Percentiles rank a stretch among this genome's conserved stretches.
Evolutionary conservation across 2,797 vertebrate species (phyloP).

Genomic region (Protonibea diacanthus): DNA sequence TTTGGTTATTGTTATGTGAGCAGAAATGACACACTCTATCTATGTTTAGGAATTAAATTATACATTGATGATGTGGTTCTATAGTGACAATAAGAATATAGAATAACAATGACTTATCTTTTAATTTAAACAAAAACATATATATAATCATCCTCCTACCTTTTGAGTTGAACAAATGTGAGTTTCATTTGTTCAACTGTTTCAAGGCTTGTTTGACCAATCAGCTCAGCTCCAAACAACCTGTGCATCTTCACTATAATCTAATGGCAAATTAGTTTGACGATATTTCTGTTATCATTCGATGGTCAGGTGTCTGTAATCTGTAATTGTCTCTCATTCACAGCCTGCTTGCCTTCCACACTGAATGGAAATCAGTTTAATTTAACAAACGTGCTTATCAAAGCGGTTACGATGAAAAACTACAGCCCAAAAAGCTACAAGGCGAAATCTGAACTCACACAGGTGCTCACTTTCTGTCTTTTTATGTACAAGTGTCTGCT

Average conservation of each 20-base stretch:
- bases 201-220: not conserved
- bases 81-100: not conserved
- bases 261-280: constrained; percentile 12
- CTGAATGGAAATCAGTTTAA: not conserved
- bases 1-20: no score
- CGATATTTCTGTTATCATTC: constrained; percentile 17
- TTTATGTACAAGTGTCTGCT: constrained; percentile 30
- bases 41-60: no score
- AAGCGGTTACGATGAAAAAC: constrained; percentile 24
- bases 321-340: not conserved
- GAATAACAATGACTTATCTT: not conserved
- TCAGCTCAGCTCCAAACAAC: constrained; percentile 7
- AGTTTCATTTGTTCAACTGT: not conserved
- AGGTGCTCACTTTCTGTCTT: constrained; percentile 47
- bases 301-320: constrained; percentile 11
- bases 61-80: no score
- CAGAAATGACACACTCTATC: no score
- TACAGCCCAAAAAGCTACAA: not conserved
- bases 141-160: not conserved
- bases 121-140: not conserved
- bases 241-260: not conserved
- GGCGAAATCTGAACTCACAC: constrained; percentile 50
- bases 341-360: constrained; percentile 28
- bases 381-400: not conserved
- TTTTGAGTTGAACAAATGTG: not conserved